Evolutionary conservation across 2,113 vertebrate genomes (phyloP).

Genomic region (Camelus dromedarius): DNA sequence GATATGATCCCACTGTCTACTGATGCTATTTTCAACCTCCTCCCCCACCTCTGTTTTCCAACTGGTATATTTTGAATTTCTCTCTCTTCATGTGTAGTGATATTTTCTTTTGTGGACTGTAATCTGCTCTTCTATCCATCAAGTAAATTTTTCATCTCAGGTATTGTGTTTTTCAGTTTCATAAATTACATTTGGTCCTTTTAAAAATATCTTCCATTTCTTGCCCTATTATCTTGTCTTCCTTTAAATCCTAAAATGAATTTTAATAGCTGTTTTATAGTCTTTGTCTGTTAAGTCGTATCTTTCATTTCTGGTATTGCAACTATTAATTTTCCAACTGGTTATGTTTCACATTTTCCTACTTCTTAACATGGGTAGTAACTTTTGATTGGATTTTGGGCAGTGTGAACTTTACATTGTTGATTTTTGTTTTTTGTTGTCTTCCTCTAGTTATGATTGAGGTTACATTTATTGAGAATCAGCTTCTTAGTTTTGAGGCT

Average conservation of each 20-base stretch:
- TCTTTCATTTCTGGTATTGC: background rate
- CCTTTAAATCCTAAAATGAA: background rate
- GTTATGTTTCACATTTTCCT: background rate
- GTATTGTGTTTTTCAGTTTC: conserved; percentile 25
- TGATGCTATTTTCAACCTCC: background rate
- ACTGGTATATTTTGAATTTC: background rate
- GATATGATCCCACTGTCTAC: background rate
- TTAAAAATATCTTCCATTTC: conserved; percentile 20
- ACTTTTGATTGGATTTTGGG: background rate
- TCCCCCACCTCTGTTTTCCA: background rate
- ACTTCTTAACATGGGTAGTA: background rate
- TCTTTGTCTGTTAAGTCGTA: background rate
- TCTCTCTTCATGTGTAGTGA: background rate
- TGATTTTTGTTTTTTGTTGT: conserved; percentile 21
- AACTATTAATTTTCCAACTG: conserved; percentile 13
- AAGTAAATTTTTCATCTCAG: background rate
- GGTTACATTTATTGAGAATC: conserved; percentile 26
- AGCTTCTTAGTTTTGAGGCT: conserved; percentile 13
- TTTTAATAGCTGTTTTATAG: background rate
- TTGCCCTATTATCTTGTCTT: background rate
- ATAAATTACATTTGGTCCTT: background rate
- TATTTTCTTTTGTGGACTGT: background rate
- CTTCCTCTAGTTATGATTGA: background rate
- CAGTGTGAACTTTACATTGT: background rate
- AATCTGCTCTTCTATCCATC: background rate